Conservation (phyloP, 2,113 vertebrate species). For the Pogonocichla stellata region DNA sequence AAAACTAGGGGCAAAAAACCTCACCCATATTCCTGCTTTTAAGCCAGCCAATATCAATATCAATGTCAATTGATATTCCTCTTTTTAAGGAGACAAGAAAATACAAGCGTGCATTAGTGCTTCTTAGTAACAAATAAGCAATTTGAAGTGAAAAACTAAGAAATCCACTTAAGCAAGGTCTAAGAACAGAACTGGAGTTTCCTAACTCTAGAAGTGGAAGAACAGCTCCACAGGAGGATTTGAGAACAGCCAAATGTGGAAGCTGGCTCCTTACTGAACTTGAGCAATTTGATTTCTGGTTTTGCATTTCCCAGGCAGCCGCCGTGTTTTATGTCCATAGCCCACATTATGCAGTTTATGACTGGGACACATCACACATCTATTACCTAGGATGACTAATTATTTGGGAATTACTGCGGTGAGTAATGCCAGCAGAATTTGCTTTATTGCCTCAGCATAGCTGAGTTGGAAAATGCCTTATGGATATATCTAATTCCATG, state of each 20-base stretch:
- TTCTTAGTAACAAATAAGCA: neutral
- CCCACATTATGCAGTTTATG: neutral
- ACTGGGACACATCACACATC: neutral
- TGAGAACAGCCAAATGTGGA: neutral
- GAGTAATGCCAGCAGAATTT: neutral
- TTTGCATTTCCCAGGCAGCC: neutral
- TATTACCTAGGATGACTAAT: neutral
- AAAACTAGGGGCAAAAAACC: accelerated
- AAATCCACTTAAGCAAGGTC: neutral
- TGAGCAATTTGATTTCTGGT: neutral
- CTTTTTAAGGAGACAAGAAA: neutral
- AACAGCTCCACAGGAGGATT: neutral
- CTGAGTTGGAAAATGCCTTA: neutral
- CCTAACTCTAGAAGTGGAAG: neutral
- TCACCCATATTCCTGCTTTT: neutral
- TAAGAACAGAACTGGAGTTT: neutral
- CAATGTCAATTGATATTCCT: neutral
- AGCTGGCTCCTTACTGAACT: neutral
- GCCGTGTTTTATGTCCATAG: neutral
- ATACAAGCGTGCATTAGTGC: neutral
- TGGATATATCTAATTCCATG: neutral
- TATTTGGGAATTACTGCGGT: neutral
- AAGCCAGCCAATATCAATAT: neutral
- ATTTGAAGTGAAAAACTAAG: neutral
- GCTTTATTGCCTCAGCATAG: neutral